Evolutionary conservation across 2,888 invertebrate genomes (phyloP), one percentile per base, ranked within the genome.

Genomic region (Melanophora roralis): DNA sequence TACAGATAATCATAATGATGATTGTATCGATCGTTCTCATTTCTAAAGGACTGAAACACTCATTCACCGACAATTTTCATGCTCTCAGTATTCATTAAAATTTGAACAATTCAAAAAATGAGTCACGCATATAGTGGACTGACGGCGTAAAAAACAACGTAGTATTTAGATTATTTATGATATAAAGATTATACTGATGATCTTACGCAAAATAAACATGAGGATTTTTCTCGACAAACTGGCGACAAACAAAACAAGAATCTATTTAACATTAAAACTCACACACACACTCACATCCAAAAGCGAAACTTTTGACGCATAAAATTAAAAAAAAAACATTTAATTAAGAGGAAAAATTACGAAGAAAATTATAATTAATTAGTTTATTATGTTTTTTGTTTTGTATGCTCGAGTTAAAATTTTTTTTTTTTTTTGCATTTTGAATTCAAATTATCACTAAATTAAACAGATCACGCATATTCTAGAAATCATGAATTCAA

Each of bases 171-270:
- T 55, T 55, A 43, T 53, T 47, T 19, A 45, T 14, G 7, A 45
- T n/a, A 34, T 51, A n/a, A 57, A 21, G 43, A 12, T 23, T 14
- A 14, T 40, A 40, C 21, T 53, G 16, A 38, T 60, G 36, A 59
- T 71, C 45, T 16, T 62, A 71, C 59, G 65, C 65, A 75, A 65
- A 74, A 75, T 65, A 53, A 65, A 65, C 57, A 59, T 53, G 43
- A 75, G 60, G 16, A 53, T 40, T 60, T 60, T 79, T 38, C 75
- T 79, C 79, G 79, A 75, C 79, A 65, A 75, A 47, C 65, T 75
- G 79, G 65, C 75, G 79, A 65, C 74, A 78, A 43, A 36, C 27
- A 34, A 45, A n/a, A 51, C 40, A 40, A 49, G 59, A 16, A 69
- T 16, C 32, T 40, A 5, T 43, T 71, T 53, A 45, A 55, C 49